A percentile compares a stretch with the other conserved stretches of the same genome.
Conservation (phyloP, 2,797 vertebrate genomes). For the Gobionotothen gibberifrons region DNA sequence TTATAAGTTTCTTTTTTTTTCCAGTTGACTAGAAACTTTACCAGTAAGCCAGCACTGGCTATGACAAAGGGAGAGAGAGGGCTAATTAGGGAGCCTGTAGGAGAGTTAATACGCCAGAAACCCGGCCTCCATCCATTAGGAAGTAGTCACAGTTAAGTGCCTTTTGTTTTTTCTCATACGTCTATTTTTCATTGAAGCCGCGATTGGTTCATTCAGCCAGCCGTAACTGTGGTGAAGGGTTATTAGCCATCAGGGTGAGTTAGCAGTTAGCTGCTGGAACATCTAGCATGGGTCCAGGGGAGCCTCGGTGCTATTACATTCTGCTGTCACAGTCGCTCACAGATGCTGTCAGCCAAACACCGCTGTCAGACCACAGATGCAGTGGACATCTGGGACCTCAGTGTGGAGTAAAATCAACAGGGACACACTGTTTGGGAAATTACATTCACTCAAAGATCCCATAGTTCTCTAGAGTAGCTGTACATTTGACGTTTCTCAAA, state of each 20-base stretch:
- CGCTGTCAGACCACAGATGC: conserved; percentile 73
- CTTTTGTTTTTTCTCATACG: conserved; percentile 47
- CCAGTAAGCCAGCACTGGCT: conserved; percentile 48
- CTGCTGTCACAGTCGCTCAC: conserved; percentile 79
- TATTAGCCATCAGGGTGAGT: conserved; percentile 83
- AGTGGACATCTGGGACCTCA: conserved; percentile 68
- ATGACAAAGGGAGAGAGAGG: conserved; percentile 64
- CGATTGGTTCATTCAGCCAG: conserved; percentile 73
- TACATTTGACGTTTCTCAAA: conserved; percentile 37
- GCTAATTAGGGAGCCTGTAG: conserved; percentile 74
- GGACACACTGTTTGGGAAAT: conserved; percentile 52
- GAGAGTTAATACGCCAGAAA: conserved; percentile 69
- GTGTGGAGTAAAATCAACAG: conserved; percentile 47
- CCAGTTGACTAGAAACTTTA: conserved; percentile 51
- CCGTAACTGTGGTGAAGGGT: conserved; percentile 78
- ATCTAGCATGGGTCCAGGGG: conserved; percentile 73
- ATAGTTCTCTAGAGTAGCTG: conserved; percentile 7
- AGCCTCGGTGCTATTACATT: conserved; percentile 75
- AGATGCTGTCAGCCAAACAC: conserved; percentile 71
- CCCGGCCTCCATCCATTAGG: conserved; percentile 47
- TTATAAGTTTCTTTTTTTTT: conserved; percentile 9
- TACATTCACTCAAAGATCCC: conserved; percentile 41
- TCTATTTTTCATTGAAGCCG: conserved; percentile 75
- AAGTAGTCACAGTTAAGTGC: conserved; percentile 63
- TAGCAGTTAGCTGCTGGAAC: conserved; percentile 75